A percentile compares a stretch with the other conserved stretches of the same genome.
Evolutionary conservation across 2,888 invertebrate species (phyloP).

Genomic region (Andrena flavipes): DNA sequence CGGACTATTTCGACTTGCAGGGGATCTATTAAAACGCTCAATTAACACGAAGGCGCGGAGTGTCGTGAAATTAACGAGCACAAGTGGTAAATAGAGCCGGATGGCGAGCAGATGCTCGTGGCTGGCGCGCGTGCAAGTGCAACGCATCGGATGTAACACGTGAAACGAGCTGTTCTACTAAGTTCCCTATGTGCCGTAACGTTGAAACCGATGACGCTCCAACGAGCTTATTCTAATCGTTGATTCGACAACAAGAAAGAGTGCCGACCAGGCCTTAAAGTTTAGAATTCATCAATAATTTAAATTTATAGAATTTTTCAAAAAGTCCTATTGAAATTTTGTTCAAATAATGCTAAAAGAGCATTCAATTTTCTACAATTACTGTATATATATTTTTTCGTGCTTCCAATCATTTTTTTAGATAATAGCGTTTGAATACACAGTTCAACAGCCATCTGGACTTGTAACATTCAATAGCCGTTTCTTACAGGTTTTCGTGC

Average conservation of each 20-base stretch:
- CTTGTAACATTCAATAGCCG: too few species aligned
- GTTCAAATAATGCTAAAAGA: too few species aligned
- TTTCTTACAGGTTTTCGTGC: too few species aligned
- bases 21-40: conserved; percentile 65
- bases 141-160: conserved; percentile 20
- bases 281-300: too few species aligned
- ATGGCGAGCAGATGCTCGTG: conserved; percentile 68
- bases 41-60: conserved; percentile 64
- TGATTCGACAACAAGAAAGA: neutral
- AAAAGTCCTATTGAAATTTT: too few species aligned
- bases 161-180: conserved; percentile 17
- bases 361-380: too few species aligned
- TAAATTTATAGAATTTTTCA: too few species aligned
- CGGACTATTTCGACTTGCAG: conserved; percentile 31
- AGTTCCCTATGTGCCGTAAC: conserved; percentile 4
- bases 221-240: neutral
- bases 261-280: too few species aligned
- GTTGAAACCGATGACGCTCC: neutral
- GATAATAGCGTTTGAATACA: too few species aligned
- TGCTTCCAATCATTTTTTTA: too few species aligned
- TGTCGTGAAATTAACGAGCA: conserved; percentile 69
- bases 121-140: conserved; percentile 32
- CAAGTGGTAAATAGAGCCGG: conserved; percentile 67
- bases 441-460: too few species aligned
- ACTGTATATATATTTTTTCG: too few species aligned